Evolutionary conservation across 2,888 invertebrate genomes (phyloP).

Genomic region (Tiphia femorata): DNA sequence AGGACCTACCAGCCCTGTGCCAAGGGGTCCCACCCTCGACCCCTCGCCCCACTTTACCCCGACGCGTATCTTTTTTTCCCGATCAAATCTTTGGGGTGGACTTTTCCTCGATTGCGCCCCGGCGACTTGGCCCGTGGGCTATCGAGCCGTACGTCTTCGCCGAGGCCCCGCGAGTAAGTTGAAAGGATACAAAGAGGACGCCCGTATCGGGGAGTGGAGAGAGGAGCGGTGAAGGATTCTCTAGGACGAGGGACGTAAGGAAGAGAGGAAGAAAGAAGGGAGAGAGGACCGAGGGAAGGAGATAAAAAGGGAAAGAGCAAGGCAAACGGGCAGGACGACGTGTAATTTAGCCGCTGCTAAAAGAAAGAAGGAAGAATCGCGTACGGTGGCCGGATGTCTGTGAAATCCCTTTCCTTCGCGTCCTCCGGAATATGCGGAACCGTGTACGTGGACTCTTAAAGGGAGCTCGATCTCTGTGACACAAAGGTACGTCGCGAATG

Average conservation of each 20-base stretch:
- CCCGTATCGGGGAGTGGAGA: slow-evolving; percentile 20
- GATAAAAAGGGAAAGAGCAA: slow-evolving; percentile 13
- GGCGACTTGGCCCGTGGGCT: slow-evolving; percentile 44
- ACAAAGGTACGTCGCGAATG: no score
- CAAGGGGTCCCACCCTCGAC: slow-evolving; percentile 51
- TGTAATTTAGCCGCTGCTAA: no score
- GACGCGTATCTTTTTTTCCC: slow-evolving; percentile 35
- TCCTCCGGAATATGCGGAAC: no score
- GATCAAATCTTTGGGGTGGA: slow-evolving; percentile 59
- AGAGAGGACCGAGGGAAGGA: slow-evolving; percentile 11
- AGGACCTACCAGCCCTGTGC: no score
- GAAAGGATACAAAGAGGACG: slow-evolving; percentile 38
- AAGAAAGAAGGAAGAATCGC: neutral
- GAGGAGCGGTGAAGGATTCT: no score
- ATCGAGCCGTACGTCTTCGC: slow-evolving; percentile 49
- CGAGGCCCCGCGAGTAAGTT: slow-evolving; percentile 34
- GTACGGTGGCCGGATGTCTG: no score
- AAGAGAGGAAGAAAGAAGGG: slow-evolving; percentile 19
- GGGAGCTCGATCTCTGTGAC: no score
- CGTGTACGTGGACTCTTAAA: no score
- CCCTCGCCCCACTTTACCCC: slow-evolving; percentile 27
- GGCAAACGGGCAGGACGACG: neutral
- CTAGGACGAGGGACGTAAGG: neutral
- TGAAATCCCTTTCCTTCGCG: no score
- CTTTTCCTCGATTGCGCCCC: slow-evolving; percentile 44